These are phyloP conservation scores for Camarhynchus parvulus DNA, from an alignment of 2,113 vertebrate species.

Conservation along the genomic window DNA sequence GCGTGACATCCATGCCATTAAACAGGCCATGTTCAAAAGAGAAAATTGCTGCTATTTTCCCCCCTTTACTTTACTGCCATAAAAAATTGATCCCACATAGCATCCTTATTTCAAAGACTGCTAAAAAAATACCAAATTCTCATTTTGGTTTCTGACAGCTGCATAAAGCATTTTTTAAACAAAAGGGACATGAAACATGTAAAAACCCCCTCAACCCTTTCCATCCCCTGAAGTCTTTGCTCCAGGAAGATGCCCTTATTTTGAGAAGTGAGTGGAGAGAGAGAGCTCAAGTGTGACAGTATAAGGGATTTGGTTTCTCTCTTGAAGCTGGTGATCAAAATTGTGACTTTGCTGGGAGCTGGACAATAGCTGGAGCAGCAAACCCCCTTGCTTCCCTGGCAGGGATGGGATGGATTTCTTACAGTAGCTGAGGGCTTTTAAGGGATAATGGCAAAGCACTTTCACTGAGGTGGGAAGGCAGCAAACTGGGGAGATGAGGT, in stretches of 20 bases:
- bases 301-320: background rate
- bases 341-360: background rate
- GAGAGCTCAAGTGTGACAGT: background rate
- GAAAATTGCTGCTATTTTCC: slow-evolving; percentile 86
- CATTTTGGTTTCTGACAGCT: slow-evolving; percentile 71
- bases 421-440: background rate
- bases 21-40: slow-evolving; percentile 80
- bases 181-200: slow-evolving; percentile 24
- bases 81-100: slow-evolving; percentile 84
- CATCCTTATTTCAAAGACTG: slow-evolving; percentile 80
- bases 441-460: background rate
- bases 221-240: background rate
- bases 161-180: slow-evolving; percentile 65
- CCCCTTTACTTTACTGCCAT: slow-evolving; percentile 82
- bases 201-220: background rate
- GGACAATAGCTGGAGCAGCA: background rate
- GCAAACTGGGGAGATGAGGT: background rate
- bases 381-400: background rate
- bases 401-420: background rate
- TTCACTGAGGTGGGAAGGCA: background rate
- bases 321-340: background rate
- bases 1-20: slow-evolving; percentile 81
- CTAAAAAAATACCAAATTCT: slow-evolving; percentile 65
- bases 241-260: slow-evolving; percentile 20
- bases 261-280: background rate